Evolutionary conservation across 2,888 invertebrate genomes (phyloP).

Genomic region (Bugulina stolonifera): DNA sequence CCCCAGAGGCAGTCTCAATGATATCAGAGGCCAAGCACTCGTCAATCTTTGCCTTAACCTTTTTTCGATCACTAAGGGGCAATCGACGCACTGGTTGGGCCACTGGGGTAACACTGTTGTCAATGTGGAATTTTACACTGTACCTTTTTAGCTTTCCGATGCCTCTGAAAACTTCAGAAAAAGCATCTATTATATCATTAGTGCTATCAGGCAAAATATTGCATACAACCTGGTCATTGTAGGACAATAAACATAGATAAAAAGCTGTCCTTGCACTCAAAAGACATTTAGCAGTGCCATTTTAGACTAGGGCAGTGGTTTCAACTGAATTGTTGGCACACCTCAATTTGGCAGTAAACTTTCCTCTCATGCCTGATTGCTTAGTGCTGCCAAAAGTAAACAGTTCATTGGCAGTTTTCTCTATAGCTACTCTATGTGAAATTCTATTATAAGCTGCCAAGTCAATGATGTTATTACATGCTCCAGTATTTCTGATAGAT

Average conservation of each 20-base stretch:
- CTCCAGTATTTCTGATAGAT: background rate
- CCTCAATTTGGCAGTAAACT: background rate
- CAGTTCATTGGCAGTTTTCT: background rate
- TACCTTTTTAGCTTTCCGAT: background rate
- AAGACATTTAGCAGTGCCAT: background rate
- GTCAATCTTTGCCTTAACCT: no score
- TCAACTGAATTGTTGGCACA: background rate
- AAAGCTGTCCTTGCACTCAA: background rate
- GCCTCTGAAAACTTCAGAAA: background rate
- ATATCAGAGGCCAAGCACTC: background rate
- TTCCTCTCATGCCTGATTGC: background rate
- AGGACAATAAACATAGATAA: background rate
- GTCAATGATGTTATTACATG: no score
- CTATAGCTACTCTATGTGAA: background rate
- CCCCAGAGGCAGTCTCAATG: background rate
- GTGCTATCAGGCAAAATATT: background rate
- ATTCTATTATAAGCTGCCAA: background rate
- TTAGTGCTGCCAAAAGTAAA: background rate
- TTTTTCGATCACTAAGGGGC: no score
- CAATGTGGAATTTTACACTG: background rate
- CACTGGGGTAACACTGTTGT: background rate
- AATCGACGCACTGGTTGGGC: background rate
- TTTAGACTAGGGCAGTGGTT: background rate
- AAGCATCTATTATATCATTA: background rate
- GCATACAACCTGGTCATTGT: background rate